phyloP scores from a whole-genome alignment of 1,140 invertebrate genomes.

The Orius insidiosus region DNA sequence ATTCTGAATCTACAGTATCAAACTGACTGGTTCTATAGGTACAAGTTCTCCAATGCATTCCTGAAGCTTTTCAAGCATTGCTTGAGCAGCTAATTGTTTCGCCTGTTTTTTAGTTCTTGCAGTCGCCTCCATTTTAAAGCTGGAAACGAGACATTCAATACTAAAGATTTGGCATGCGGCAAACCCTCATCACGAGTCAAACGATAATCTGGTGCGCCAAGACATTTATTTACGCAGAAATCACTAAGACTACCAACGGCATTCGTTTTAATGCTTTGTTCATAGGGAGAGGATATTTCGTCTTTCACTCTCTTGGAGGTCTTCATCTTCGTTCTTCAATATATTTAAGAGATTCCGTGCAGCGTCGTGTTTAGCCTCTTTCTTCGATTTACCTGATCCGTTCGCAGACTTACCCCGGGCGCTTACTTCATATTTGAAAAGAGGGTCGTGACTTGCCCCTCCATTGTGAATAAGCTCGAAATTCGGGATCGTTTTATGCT shows the following conservation, averaged over 20 bases:
- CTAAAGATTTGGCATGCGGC: slow-evolving; percentile 49
- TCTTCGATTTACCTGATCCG: slow-evolving; percentile 44
- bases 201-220: slow-evolving; percentile 42
- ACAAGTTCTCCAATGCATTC: slow-evolving; percentile 7
- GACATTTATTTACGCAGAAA: slow-evolving; percentile 42
- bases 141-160: slow-evolving; percentile 42
- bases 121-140: slow-evolving; percentile 33
- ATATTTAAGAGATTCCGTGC: slow-evolving; percentile 37
- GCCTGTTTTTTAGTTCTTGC: slow-evolving; percentile 37
- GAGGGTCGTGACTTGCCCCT: slow-evolving; percentile 49
- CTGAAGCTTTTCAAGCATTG: slow-evolving; percentile 30
- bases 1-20: background rate
- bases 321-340: slow-evolving; percentile 13
- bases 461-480: slow-evolving; percentile 51
- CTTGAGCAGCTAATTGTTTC: slow-evolving; percentile 33
- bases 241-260: slow-evolving; percentile 21
- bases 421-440: slow-evolving; percentile 43
- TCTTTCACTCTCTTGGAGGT: slow-evolving; percentile 9
- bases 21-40: background rate
- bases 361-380: slow-evolving; percentile 51
- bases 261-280: slow-evolving; percentile 18
- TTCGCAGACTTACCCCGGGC: slow-evolving; percentile 28
- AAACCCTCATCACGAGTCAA: slow-evolving; percentile 47
- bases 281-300: slow-evolving; percentile 18
- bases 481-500: slow-evolving; percentile 37